Percentiles rank a stretch among this genome's conserved stretches.
These are phyloP conservation scores for Acanthacorydalis orientalis DNA, from an alignment of 2,888 invertebrate genomes.

Conservation along the genomic window DNA sequence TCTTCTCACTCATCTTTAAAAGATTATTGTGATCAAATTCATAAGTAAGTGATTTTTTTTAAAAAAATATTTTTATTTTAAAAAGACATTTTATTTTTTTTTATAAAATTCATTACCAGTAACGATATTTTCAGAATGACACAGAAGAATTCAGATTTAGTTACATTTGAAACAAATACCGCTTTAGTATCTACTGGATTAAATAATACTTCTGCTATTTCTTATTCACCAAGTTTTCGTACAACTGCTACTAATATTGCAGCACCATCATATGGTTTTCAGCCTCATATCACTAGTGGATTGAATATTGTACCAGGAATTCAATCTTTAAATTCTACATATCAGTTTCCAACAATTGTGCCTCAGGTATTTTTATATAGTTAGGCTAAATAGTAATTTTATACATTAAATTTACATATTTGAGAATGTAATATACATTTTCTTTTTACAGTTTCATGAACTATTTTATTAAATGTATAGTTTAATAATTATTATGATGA, in stretches of 20 bases:
- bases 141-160: not conserved
- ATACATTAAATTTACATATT: too few relatives aligned
- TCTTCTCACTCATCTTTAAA: slow-evolving; percentile 31
- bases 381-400: too few relatives aligned
- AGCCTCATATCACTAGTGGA: slow-evolving; percentile 4
- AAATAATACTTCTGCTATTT: not conserved
- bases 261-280: slow-evolving; percentile 5
- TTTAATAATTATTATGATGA: too few relatives aligned
- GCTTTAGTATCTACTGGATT: not conserved
- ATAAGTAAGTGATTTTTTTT: slow-evolving; percentile 24
- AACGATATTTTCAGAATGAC: not conserved
- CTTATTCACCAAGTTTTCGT: not conserved
- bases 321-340: slow-evolving; percentile 1
- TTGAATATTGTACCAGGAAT: slow-evolving; percentile 1
- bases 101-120: not conserved
- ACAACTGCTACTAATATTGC: not conserved
- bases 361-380: not conserved
- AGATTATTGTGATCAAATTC: slow-evolving; percentile 39
- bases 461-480: too few relatives aligned
- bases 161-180: not conserved
- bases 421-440: too few relatives aligned
- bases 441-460: too few relatives aligned
- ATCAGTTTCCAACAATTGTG: slow-evolving; percentile 2
- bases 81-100: not conserved
- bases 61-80: not conserved